Percentiles rank a stretch among this genome's conserved stretches.
Conservation (phyloP, 2,888 invertebrate species). For the Lordiphosa fenestrarum region DNA sequence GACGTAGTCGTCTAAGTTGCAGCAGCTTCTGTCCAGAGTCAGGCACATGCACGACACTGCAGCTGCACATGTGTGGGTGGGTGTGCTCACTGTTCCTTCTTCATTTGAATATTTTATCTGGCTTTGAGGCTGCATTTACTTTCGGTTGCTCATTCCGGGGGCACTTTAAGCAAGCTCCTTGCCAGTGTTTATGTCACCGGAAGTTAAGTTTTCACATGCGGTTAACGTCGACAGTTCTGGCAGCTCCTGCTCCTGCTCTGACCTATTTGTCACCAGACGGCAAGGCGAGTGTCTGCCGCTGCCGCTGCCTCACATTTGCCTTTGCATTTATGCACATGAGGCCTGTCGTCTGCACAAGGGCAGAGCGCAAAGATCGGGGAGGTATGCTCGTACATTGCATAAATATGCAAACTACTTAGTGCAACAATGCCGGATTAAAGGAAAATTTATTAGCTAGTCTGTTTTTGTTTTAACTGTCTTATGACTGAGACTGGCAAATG, state of each 20-base stretch:
- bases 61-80: conserved; percentile 15
- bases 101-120: conserved; percentile 74
- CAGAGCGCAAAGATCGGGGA: conserved; percentile 6
- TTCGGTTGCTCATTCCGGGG: conserved; percentile 41
- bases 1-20: conserved; percentile 20
- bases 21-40: conserved; percentile 26
- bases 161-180: conserved; percentile 68
- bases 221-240: conserved; percentile 62
- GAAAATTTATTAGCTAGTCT: conserved; percentile 70
- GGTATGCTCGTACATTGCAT: conserved; percentile 49
- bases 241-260: conserved; percentile 34
- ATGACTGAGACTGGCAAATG: conserved; percentile 40
- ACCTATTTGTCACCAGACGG: conserved; percentile 53
- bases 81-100: conserved; percentile 47
- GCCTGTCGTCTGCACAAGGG: conserved; percentile 32
- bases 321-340: conserved; percentile 62
- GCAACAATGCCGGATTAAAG: conserved; percentile 73
- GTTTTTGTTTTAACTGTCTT: conserved; percentile 42
- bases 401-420: conserved; percentile 75
- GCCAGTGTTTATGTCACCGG: conserved; percentile 74
- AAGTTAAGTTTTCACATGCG: conserved; percentile 76
- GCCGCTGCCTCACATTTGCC: conserved; percentile 28
- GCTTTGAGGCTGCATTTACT: conserved; percentile 64
- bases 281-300: conserved; percentile 16
- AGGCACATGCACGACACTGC: conserved; percentile 32